Conservation (phyloP, 2,888 invertebrate genomes). For the Stenurella melanura region DNA sequence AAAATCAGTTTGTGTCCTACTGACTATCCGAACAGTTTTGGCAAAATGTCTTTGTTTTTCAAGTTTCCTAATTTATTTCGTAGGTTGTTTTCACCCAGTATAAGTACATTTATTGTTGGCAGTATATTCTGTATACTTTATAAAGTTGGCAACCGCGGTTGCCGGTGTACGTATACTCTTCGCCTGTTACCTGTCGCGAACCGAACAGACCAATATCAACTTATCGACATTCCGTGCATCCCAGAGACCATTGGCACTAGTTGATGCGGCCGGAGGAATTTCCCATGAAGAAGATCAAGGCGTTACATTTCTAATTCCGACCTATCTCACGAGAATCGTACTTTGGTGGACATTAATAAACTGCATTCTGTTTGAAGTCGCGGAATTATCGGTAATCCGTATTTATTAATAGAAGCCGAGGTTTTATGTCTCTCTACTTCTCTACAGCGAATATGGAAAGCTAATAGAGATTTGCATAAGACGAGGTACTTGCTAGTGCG, state of each 20-base stretch:
- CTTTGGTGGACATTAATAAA: slow-evolving; percentile 1
- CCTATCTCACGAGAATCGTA: slow-evolving; percentile 7
- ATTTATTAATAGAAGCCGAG: slow-evolving; percentile 2
- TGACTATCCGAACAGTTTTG: no score
- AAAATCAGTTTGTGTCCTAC: no score
- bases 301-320: slow-evolving; percentile 7
- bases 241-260: slow-evolving; percentile 2
- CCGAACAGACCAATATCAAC: neutral
- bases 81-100: no score
- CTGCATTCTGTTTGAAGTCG: slow-evolving; percentile 3
- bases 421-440: neutral
- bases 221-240: neutral
- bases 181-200: neutral
- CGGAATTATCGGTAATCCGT: neutral
- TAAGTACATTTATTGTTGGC: no score
- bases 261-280: neutral
- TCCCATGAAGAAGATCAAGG: slow-evolving; percentile 4
- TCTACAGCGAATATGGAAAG: slow-evolving; percentile 2
- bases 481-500: neutral
- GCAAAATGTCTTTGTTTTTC: no score
- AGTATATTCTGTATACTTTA: neutral
- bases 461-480: slow-evolving; percentile 3
- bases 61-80: no score
- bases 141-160: neutral
- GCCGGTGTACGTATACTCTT: neutral